phyloP scores from a whole-genome alignment of 2,113 vertebrate species.

The Oryzias curvinotus region DNA sequence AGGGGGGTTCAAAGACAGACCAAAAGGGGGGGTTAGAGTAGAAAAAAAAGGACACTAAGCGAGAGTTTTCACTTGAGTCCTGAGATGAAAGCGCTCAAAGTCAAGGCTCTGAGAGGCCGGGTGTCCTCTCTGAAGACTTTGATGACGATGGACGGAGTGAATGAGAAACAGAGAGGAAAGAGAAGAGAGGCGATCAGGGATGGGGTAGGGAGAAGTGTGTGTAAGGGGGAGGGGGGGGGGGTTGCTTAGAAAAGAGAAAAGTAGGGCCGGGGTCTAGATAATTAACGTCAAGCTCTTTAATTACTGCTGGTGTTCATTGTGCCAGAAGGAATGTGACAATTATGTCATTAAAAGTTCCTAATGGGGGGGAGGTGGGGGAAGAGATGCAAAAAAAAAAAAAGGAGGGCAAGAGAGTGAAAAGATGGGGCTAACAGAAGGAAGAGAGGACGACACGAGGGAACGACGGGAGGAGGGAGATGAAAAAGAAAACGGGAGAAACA shows the following conservation, averaged over 20 bases:
- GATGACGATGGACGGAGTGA: conserved; percentile 66
- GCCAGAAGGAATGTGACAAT: conserved; percentile 80
- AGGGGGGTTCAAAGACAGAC: conserved; percentile 59
- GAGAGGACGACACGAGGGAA: conserved; percentile 56
- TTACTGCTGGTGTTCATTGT: conserved; percentile 77
- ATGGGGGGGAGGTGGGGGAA: conserved; percentile 63
- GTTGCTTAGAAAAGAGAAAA: conserved; percentile 59
- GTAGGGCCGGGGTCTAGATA: conserved; percentile 71
- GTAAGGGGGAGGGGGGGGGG: conserved; percentile 17
- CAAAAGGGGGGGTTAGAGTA: conserved; percentile 22
- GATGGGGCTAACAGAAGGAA: conserved; percentile 67
- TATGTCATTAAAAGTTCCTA: conserved; percentile 78
- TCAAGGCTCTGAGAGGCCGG: conserved; percentile 66
- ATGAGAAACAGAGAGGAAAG: conserved; percentile 66
- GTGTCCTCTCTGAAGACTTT: conserved; percentile 64
- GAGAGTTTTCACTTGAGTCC: conserved; percentile 67
- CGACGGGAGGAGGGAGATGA: conserved; percentile 64
- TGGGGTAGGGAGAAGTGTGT: background rate
- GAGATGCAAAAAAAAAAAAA: conserved; percentile 47
- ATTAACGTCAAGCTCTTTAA: conserved; percentile 79
- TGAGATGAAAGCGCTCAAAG: conserved; percentile 74
- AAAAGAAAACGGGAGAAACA: conserved; percentile 70
- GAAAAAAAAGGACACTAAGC: conserved; percentile 63
- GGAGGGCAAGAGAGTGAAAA: conserved; percentile 74
- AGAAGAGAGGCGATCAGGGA: conserved; percentile 45